Evolutionary conservation across 2,113 vertebrate species (phyloP), one percentile per base, ranked within the genome.

Genomic region (Brachirus orientalis): DNA sequence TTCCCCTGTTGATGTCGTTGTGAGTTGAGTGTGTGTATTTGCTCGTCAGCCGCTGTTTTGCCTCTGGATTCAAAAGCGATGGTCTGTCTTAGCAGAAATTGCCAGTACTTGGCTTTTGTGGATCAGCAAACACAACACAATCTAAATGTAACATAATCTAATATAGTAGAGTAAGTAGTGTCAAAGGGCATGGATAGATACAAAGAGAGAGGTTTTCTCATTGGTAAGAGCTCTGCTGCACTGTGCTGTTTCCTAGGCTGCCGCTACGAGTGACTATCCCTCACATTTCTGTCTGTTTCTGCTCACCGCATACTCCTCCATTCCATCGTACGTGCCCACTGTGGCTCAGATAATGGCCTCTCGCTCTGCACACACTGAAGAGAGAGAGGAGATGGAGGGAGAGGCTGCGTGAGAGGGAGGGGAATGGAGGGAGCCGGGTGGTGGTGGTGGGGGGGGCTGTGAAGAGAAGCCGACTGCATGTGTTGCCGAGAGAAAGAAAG

Each of bases 301-400:
- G 88, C 83, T 92, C 88, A 79, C 79, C 88, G 90, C 84, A 80
- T 86, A 81, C 90, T 92, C 91, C 92, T 92, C 92, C 92, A 93
- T 93, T 93, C 91, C 88, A 90, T 89, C 88, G 91, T 94, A 94
- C 93, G 93, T 94, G 93, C 93, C 86, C 87, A 80, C 88, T 88
- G 91, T 82, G 86, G 83, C 88, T 93, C 91, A 93, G 91, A 94
- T 94, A 94, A 94, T 94, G 93, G 93, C 93, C 92, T 93, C 93
- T 92, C 86, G 80, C 90, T 90, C 90, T 91, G 84, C 85, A 87
- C 91, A 90, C 88, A 88, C 83, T 82, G 88, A 90, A 84, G 85
- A 88, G 86, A 86, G 81, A 78, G 79, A 82, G 87, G 84, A 89
- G 79, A 88, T 85, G 77, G 87, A 85, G 77, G 76, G 87, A 85